Conservation (phyloP, 2,113 vertebrate species). For the Vulpes vulpes region DNA sequence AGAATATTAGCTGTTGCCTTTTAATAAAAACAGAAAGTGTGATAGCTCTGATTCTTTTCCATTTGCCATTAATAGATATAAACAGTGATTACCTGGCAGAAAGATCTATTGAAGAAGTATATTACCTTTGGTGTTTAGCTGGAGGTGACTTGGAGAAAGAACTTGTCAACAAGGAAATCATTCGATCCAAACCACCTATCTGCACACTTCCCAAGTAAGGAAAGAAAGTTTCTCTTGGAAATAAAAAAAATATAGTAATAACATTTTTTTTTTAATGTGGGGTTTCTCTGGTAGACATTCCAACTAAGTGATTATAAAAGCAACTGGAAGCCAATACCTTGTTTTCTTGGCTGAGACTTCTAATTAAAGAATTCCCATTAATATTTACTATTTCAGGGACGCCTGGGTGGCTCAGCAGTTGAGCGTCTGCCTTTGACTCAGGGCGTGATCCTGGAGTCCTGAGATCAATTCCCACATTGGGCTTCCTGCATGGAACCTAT, state of each 20-base stretch:
- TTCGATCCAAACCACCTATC: slow-evolving; percentile 97
- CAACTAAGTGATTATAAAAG: neutral
- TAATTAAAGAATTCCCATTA: neutral
- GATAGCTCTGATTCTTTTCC: slow-evolving; percentile 54
- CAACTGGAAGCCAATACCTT: neutral
- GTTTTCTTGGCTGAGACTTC: neutral
- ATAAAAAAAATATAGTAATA: neutral
- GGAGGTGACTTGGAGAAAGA: slow-evolving; percentile 99
- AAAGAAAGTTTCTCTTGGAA: slow-evolving; percentile 48
- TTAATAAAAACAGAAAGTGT: slow-evolving; percentile 62
- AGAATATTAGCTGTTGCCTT: neutral
- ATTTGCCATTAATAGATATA: slow-evolving; percentile 86
- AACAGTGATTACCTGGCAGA: slow-evolving; percentile 93
- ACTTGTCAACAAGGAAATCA: slow-evolving; percentile 97
- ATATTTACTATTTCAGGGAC: neutral
- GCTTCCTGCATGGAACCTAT: too few species aligned
- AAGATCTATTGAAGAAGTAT: slow-evolving; percentile 96
- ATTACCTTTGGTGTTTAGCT: slow-evolving; percentile 98
- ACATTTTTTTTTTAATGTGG: neutral
- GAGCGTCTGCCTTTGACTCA: too few species aligned
- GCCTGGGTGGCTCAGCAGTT: too few species aligned
- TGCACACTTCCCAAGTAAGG: slow-evolving; percentile 98
- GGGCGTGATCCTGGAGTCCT: too few species aligned
- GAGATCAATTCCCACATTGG: too few species aligned
- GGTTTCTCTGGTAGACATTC: neutral